Base-by-base conservation (phyloP, 2,888 invertebrate species). In the Autographa pulchrina region DNA sequence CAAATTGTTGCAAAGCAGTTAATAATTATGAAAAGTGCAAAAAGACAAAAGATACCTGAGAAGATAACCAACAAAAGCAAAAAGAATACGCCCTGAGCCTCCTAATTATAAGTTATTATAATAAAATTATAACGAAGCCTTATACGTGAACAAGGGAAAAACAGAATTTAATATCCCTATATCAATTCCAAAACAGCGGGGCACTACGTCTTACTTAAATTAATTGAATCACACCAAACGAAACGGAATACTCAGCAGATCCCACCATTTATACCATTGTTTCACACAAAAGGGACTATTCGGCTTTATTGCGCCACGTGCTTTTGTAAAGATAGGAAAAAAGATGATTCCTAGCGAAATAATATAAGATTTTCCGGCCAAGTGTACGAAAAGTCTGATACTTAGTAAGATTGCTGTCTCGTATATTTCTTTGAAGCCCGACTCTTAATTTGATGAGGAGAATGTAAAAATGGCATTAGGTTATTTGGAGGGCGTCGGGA, bases 391-490 rank as follows among this genome's bases (percentile, higher is more conserved):
- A 89, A 88, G 68, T 75, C 75, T 71, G 73, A 78, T 84, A 82
- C 80, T 82, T 80, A 90, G 89, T 87, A 87, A 90, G 89, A 92
- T 92, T 91, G 89, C 90, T 84, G 85, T 86, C 88, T 88, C 89
- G 86, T 89, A 91, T 90, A 91, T 90, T 89, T 73, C 78, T 82
- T 91, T 88, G 86, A 86, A 86, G 82, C 84, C 83, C 82, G 86
- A 84, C 88, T 90, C 90, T 92, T 93, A 92, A 93, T 93, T 92
- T 92, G 91, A 93, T 91, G 92, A 92, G 88, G 82, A 83, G 89
- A 89, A 91, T 91, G 92, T 92, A 92, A 92, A 93, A 92, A 91
- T 85, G 89, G 87, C 90, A 88, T 91, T 91, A 91, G 87, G 88
- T 90, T 90, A 91, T 88, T 85, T 77, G 82, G 77, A 78, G 84